Evolutionary conservation across 1,140 invertebrate species (phyloP), one percentile per base, ranked within the genome.

Genomic region (Lordiphosa collinella): DNA sequence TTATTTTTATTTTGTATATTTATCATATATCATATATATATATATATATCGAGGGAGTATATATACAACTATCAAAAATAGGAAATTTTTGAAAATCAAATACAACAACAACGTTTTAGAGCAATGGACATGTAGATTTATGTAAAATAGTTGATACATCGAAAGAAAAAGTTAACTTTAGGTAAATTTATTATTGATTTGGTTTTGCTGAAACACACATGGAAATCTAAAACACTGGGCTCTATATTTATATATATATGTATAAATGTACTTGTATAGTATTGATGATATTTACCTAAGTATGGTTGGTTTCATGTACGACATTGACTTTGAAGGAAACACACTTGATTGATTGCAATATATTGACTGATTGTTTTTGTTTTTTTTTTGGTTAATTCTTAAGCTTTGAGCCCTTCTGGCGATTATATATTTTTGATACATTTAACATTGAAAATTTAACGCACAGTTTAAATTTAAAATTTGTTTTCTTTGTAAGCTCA

Each of bases 161-260:
- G 62, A 75, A 70, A 75, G 76, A 75, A 61, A 76, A 80, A 80
- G 76, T 82, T 80, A 80, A 80, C 76, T 76, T 82, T 80, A 51
- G 66, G 47, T 75, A 22, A 22, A 43, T 16, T 25, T 25, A 12
- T 2, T 8, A 25, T 43, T 43, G 7, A 22, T 18, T 3, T 41
- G n/a, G 10, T 50, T 57, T 37, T 7, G 35, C 22, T 47, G 53
- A 74, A 35, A 64, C 70, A 59, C 55, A 60, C 67, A 55, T 68
- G 68, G 52, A 78, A 74, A 66, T 74, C 36, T 63, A 74, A 48
- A 79, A 65, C 51, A 59, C 58, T 63, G 69, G 69, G 70, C 75
- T 80, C 69, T 80, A 74, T 47, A 64, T 22, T 4, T 50, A 49
- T 38, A 34, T 50, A 13, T 16, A 12, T 12, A 36, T 43, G 10